Conservation (phyloP, 2,797 vertebrate genomes). For the Micrastur ruficollis region DNA sequence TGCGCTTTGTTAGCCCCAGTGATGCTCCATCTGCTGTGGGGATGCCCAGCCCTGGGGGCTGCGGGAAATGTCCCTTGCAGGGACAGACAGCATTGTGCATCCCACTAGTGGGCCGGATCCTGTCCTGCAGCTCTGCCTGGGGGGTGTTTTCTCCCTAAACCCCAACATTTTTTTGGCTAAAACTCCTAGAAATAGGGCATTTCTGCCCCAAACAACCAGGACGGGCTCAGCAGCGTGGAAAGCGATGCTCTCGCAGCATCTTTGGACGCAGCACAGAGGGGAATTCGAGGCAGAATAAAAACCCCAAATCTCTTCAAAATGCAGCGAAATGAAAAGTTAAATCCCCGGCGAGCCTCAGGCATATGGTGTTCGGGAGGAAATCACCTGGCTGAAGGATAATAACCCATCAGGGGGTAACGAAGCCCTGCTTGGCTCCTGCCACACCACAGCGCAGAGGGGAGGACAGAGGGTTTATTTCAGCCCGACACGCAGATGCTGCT, state of each 20-base stretch:
- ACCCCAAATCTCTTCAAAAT: not conserved
- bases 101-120: accelerated
- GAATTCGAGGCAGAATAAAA: not conserved
- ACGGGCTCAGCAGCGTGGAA: accelerated
- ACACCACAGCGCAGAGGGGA: not conserved
- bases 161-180: not conserved
- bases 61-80: accelerated
- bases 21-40: not conserved
- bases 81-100: not conserved
- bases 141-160: not conserved
- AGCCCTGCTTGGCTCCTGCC: not conserved
- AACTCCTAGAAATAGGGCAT: accelerated
- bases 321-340: conserved; percentile 28
- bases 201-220: not conserved
- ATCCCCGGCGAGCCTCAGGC: not conserved
- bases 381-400: conserved; percentile 16
- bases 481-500: not conserved
- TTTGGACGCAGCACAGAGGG: not conserved
- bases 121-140: not conserved
- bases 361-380: conserved; percentile 44
- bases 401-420: not conserved
- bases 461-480: not conserved
- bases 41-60: not conserved
- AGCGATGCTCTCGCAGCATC: not conserved
- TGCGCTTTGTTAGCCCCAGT: accelerated